Evolutionary conservation across 2,888 invertebrate species (phyloP).

Genomic region (Andrena bucephala): DNA sequence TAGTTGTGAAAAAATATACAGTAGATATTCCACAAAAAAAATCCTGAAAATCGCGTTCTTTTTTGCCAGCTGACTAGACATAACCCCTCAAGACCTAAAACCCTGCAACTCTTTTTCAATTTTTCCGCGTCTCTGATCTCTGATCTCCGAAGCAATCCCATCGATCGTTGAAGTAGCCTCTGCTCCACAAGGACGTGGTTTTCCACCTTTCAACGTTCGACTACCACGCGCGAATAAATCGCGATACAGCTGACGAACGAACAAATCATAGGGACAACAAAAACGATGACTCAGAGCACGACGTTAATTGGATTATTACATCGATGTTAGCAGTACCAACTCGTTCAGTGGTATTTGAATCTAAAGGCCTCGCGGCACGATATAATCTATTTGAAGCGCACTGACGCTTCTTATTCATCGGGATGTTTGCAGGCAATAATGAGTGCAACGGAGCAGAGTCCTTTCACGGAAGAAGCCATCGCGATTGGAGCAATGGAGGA

Average conservation of each 20-base stretch:
- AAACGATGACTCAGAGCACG: constrained; percentile 22
- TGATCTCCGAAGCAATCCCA: constrained; percentile 7
- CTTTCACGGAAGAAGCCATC: constrained; percentile 31
- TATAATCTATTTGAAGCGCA: constrained; percentile 4
- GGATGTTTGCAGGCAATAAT: constrained; percentile 10
- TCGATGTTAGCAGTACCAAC: constrained; percentile 1
- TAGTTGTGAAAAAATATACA: too few species aligned
- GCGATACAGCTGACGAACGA: constrained; percentile 23
- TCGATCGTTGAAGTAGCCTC: constrained; percentile 4
- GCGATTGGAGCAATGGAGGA: constrained; percentile 5
- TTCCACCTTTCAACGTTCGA: constrained; percentile 39
- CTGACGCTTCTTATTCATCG: constrained; percentile 29
- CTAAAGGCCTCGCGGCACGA: constrained; percentile 1
- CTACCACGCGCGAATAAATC: constrained; percentile 47
- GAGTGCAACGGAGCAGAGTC: neutral
- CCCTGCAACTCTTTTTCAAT: constrained; percentile 10
- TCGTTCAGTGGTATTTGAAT: neutral
- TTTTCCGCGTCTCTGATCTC: constrained; percentile 3
- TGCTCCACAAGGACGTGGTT: constrained; percentile 44
- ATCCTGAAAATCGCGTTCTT: too few species aligned
- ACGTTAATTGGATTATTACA: constrained; percentile 51
- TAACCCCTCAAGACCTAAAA: too few species aligned
- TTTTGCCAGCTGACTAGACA: too few species aligned
- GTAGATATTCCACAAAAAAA: too few species aligned
- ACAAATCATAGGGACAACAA: constrained; percentile 36